Conservation (phyloP, 2,113 vertebrate species). For the Pionites leucogaster region DNA sequence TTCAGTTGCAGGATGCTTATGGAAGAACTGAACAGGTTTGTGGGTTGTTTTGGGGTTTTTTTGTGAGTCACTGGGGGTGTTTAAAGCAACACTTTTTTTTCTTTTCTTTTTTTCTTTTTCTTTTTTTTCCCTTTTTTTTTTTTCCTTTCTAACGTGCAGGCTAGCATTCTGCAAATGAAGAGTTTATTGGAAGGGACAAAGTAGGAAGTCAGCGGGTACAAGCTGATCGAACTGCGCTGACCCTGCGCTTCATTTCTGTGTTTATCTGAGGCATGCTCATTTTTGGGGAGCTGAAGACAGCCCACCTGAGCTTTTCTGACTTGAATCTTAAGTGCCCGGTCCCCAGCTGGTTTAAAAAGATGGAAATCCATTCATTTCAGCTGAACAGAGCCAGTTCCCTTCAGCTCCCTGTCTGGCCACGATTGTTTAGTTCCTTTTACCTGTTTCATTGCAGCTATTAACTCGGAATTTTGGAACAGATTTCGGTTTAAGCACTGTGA, state of each 20-base stretch:
- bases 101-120: no score
- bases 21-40: not conserved
- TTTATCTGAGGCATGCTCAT: not conserved
- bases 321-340: not conserved
- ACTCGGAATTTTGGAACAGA: not conserved
- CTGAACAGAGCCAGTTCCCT: not conserved
- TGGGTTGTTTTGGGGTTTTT: not conserved
- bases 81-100: not conserved
- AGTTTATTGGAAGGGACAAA: not conserved
- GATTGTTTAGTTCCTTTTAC: not conserved
- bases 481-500: not conserved
- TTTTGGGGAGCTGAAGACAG: not conserved
- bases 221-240: not conserved
- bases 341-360: not conserved
- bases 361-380: not conserved
- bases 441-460: not conserved
- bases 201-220: not conserved
- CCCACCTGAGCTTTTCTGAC: not conserved
- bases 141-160: not conserved
- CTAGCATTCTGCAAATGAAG: not conserved
- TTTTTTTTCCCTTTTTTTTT: rapidly evolving
- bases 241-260: not conserved
- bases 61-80: not conserved
- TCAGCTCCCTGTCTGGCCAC: not conserved
- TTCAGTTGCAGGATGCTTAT: not conserved